Percentiles rank a stretch among this genome's conserved stretches.
These are phyloP conservation scores for Porites australiensis DNA, from an alignment of 64 coral and sea anemone species.

Conservation along the genomic window DNA sequence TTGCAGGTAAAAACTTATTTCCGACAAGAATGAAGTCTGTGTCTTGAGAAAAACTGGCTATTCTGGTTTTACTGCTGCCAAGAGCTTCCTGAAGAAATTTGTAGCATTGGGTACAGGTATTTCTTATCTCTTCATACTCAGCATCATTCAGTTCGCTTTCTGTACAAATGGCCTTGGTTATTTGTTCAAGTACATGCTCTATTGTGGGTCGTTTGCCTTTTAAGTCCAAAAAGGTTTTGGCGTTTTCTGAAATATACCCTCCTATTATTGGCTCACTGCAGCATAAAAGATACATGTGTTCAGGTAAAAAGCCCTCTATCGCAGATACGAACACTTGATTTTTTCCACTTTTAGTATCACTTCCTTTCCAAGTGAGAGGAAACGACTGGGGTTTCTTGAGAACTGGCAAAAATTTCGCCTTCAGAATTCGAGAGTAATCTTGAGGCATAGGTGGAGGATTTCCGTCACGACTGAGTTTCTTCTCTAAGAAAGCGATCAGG, in stretches of 20 bases:
- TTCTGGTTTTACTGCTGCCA: not conserved
- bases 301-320: too few species aligned
- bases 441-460: not conserved
- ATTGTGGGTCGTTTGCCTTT: not conserved
- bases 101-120: not conserved
- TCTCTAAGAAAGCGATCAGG: too few species aligned
- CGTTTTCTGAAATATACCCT: not conserved
- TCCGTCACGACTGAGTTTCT: constrained; percentile 59
- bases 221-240: not conserved
- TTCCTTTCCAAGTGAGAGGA: constrained; percentile 77
- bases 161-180: constrained; percentile 25
- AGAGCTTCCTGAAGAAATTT: not conserved
- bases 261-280: too few species aligned
- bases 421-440: not conserved
- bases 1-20: constrained; percentile 21
- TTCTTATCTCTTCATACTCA: not conserved
- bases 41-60: not conserved
- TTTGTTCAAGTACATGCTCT: constrained; percentile 22
- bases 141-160: too few species aligned
- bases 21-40: constrained; percentile 6
- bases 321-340: too few species aligned
- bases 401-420: constrained; percentile 69
- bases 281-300: too few species aligned
- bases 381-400: constrained; percentile 42
- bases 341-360: too few species aligned